Evolutionary conservation across 2,797 vertebrate genomes (phyloP), one percentile per base, ranked within the genome.

Genomic region (Valencia hispanica): DNA sequence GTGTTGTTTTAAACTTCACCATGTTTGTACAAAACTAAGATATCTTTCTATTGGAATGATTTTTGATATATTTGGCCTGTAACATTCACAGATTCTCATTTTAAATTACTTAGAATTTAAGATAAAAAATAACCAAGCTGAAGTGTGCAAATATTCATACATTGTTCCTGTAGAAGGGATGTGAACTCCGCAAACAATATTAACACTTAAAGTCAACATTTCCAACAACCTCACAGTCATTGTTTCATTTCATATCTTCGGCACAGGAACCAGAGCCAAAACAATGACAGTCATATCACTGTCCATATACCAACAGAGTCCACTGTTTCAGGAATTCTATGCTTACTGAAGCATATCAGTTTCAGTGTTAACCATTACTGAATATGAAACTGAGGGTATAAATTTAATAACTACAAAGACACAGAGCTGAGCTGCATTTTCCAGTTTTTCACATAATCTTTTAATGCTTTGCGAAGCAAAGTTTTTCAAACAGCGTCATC

Each of bases 401-500:
- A 75, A 48, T 79, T 53, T 68, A 71, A 17, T 51, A 66, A 70
- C 41, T 34, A 41, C 59, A 80, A 74, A 79, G 48, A 75, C 50
- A 36, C 39, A 72, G 34, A 41, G 4, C 68, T 27, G 14, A 82
- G 53, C 9, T 30, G 20, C 48, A 25, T 75, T 70, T 79, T 70
- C 20, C 66, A 51, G 76, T 66, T 73, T 53, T 34, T 75, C 32
- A 25, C 15, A 61, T 76, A 27, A 82, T 63, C 25, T 84, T 79
- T 73, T 57, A 78, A 82, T 79, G 43, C 72, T 82, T 36, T 78
- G 68, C 47, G 61, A 57, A 25, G 66, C 36, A 77, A 73, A 8
- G 0, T 78, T 78, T 79, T 81, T 86, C 85, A 79, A 90, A 87
- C 79, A 76, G 34, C 82, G 75, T 81, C 73, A 75, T 70, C 27